phyloP scores from a whole-genome alignment of 2,113 vertebrate species.

The Motacilla alba region DNA sequence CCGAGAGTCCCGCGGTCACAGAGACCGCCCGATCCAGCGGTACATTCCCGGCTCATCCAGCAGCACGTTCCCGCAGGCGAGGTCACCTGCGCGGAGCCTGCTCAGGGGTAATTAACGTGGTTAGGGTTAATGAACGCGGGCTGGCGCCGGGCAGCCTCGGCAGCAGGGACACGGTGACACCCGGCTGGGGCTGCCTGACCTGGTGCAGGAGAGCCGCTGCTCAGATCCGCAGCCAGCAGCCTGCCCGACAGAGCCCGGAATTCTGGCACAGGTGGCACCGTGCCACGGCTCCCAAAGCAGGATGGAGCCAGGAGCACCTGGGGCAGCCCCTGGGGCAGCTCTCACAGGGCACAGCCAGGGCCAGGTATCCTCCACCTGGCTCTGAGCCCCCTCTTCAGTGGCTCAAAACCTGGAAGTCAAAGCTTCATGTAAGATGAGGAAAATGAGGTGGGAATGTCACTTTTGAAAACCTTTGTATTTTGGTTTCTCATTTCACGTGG shows the following conservation, averaged over 20 bases:
- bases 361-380: background rate
- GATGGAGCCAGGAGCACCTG: background rate
- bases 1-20: background rate
- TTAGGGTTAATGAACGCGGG: background rate
- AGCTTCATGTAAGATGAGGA: background rate
- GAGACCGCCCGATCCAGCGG: rapidly evolving
- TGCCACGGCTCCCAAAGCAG: background rate
- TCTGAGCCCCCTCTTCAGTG: background rate
- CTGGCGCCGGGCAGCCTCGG: background rate
- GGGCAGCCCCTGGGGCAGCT: rapidly evolving
- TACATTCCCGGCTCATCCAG: background rate
- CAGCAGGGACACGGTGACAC: background rate
- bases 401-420: background rate
- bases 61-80: rapidly evolving
- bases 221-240: background rate
- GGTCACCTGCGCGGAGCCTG: background rate
- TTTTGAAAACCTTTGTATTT: background rate
- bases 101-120: rapidly evolving
- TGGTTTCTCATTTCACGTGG: background rate
- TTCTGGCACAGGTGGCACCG: background rate
- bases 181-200: background rate
- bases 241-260: background rate
- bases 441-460: background rate
- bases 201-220: background rate
- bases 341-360: rapidly evolving